phyloP scores from a whole-genome alignment of 2,888 invertebrate species.

The Agriopis aurantiaria region DNA sequence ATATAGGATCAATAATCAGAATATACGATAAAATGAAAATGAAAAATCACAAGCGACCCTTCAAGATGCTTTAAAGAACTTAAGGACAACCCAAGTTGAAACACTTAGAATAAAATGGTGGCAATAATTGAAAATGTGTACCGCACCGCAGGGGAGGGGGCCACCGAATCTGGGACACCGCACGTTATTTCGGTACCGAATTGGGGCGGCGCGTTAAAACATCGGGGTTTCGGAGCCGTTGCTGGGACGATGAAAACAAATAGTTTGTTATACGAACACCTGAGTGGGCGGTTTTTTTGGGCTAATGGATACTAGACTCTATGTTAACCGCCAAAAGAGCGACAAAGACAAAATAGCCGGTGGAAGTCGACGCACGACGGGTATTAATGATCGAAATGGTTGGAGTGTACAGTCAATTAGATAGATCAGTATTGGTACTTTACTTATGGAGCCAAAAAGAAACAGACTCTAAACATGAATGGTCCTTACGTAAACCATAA shows the following conservation, averaged over 20 bases:
- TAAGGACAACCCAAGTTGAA: conserved; percentile 30
- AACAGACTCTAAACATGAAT: background rate
- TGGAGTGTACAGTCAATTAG: conserved; percentile 38
- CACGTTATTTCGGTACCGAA: conserved; percentile 80
- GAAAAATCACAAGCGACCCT: background rate
- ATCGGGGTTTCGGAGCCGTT: conserved; percentile 73
- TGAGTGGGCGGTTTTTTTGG: conserved; percentile 64
- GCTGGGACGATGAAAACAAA: conserved; percentile 68
- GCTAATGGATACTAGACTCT: conserved; percentile 53
- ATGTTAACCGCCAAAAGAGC: conserved; percentile 48
- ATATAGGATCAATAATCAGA: background rate
- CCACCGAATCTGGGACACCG: conserved; percentile 72
- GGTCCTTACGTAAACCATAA: background rate
- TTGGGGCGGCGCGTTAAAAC: conserved; percentile 79
- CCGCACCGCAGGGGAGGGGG: conserved; percentile 58
- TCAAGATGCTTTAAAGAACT: background rate
- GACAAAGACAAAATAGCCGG: conserved; percentile 48
- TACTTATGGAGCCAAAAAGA: conserved; percentile 2
- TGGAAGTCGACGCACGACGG: conserved; percentile 48
- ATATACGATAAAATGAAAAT: conserved; percentile 1
- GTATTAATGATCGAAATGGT: conserved; percentile 57
- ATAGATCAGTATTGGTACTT: conserved; percentile 39
- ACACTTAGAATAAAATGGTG: conserved; percentile 47
- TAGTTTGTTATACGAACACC: conserved; percentile 66
- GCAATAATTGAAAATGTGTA: conserved; percentile 57